phyloP scores from a whole-genome alignment of 2,797 vertebrate genomes.

The Hemitrygon akajei region DNA sequence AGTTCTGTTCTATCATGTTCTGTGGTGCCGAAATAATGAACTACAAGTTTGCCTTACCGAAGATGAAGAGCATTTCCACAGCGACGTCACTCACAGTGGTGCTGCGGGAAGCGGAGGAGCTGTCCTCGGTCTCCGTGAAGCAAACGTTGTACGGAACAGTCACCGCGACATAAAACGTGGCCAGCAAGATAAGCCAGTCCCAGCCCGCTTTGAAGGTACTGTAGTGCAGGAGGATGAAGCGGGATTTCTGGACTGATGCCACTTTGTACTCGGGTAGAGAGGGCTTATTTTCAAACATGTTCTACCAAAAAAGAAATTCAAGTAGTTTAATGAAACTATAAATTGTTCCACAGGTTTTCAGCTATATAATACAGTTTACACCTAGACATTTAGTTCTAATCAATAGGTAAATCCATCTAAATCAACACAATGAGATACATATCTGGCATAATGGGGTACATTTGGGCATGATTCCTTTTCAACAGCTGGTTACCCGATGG shows the following conservation, averaged over 20 bases:
- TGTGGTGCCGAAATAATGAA: not conserved
- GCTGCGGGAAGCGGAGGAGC: conserved; percentile 64
- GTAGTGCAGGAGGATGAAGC: conserved; percentile 92
- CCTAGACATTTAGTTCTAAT: too few relatives aligned
- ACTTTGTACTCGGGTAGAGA: conserved; percentile 91
- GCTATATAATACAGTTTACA: not conserved
- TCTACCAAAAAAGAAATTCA: conserved; percentile 53
- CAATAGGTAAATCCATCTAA: too few relatives aligned
- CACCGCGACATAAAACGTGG: conserved; percentile 89
- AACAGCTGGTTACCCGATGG: too few relatives aligned
- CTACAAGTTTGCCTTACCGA: conserved; percentile 61
- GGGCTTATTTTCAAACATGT: conserved; percentile 75
- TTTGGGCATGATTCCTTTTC: too few relatives aligned
- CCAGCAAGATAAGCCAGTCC: conserved; percentile 90
- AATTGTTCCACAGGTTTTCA: not conserved
- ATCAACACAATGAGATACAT: too few relatives aligned
- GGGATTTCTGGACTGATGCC: conserved; percentile 82
- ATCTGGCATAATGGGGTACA: too few relatives aligned
- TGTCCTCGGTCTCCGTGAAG: conserved; percentile 71
- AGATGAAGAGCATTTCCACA: conserved; percentile 93
- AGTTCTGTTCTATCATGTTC: too few relatives aligned
- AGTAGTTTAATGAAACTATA: not conserved
- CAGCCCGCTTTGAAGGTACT: conserved; percentile 88
- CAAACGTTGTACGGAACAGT: conserved; percentile 91
- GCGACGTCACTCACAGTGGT: conserved; percentile 83